A percentile compares a stretch with the other conserved stretches of the same genome.
These are phyloP conservation scores for Brachypteracias leptosomus DNA, from an alignment of 2,113 vertebrate genomes.

Conservation along the genomic window DNA sequence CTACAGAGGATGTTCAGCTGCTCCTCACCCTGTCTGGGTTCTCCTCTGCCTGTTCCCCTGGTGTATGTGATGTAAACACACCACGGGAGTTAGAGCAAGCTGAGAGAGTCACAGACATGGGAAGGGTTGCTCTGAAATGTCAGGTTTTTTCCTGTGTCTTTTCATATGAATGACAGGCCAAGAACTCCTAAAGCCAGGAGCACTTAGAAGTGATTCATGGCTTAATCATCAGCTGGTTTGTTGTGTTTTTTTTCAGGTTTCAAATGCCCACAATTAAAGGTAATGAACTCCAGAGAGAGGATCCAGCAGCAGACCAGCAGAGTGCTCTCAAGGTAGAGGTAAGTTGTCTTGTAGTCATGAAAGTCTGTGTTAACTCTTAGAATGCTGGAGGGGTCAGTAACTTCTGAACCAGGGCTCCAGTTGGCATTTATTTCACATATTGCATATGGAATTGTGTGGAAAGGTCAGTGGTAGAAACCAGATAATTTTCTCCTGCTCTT, in stretches of 20 bases:
- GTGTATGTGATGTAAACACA: too few species aligned
- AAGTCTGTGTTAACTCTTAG: neutral
- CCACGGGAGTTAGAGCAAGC: too few species aligned
- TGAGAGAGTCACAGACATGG: too few species aligned
- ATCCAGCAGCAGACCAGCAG: neutral
- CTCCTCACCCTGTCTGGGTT: too few species aligned
- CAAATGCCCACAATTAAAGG: neutral
- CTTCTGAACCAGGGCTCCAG: neutral
- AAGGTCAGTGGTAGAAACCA: neutral
- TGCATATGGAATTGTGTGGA: too few species aligned
- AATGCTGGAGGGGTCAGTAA: neutral
- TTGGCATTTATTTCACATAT: neutral
- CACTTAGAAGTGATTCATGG: neutral
- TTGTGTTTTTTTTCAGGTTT: neutral
- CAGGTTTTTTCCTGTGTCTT: neutral
- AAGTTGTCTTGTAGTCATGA: neutral
- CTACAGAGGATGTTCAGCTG: rapidly evolving
- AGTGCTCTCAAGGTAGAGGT: neutral
- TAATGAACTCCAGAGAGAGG: neutral
- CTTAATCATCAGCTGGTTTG: neutral
- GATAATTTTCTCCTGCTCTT: neutral
- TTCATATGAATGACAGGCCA: neutral
- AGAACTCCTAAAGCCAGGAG: neutral
- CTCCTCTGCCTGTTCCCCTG: too few species aligned
- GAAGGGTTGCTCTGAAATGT: neutral